Percentiles rank a stretch among this genome's conserved stretches.
These are phyloP conservation scores for Drosophila ogumai DNA, from an alignment of 1,140 invertebrate genomes.

Conservation along the genomic window DNA sequence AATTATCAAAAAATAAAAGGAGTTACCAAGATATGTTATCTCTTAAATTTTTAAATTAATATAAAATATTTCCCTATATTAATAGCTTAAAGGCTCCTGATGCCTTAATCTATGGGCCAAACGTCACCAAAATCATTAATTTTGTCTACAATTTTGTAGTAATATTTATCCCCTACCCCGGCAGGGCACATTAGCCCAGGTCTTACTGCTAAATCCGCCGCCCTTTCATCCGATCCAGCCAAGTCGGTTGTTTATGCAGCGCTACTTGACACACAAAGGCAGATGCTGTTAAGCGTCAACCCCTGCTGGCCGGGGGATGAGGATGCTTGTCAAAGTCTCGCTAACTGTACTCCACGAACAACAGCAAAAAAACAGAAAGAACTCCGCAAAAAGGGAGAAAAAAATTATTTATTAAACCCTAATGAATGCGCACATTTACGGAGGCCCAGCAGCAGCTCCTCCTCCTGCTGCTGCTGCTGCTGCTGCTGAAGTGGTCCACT, in stretches of 20 bases:
- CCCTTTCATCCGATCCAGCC: conserved; percentile 1
- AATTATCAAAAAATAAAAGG: neutral
- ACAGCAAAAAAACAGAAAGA: conserved; percentile 15
- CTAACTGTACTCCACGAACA: conserved; percentile 45
- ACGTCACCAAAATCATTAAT: neutral
- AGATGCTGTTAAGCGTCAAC: conserved; percentile 55
- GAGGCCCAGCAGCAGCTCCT: conserved; percentile 29
- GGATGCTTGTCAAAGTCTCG: conserved; percentile 54
- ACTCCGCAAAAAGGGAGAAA: conserved; percentile 30
- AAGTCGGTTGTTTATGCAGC: conserved; percentile 32
- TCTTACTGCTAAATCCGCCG: conserved; percentile 19
- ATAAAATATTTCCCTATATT: neutral
- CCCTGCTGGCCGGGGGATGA: conserved; percentile 14
- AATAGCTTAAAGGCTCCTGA: neutral
- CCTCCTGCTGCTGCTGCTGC: conserved; percentile 33
- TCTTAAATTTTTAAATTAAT: neutral
- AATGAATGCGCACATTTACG: conserved; percentile 79
- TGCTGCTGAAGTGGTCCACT: conserved; percentile 57
- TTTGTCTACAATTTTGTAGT: neutral
- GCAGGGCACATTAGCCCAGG: conserved; percentile 12
- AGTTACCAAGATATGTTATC: neutral
- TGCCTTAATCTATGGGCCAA: neutral
- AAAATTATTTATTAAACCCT: conserved; percentile 79
- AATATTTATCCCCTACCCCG: neutral
- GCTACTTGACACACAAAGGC: conserved; percentile 51